Conservation (phyloP, 2,797 vertebrate genomes). For the Pseudotriccus pelzelni region DNA sequence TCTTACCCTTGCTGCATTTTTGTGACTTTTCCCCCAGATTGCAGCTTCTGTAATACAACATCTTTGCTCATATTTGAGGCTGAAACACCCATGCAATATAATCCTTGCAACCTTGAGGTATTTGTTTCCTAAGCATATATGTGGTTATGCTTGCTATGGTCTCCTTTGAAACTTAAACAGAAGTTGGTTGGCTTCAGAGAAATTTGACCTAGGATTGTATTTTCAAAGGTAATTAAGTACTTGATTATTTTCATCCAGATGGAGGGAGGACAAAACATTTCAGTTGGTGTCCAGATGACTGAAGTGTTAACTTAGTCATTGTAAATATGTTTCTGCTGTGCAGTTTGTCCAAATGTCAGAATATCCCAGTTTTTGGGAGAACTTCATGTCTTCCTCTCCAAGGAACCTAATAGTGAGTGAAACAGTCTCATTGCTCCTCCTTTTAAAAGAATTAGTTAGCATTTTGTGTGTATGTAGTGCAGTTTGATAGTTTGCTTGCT, state of each 20-base stretch:
- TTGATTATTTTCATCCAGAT: not conserved
- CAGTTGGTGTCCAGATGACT: not conserved
- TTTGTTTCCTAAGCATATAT: not conserved
- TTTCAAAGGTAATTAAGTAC: not conserved
- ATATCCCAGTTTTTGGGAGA: not conserved
- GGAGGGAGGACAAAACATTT: not conserved
- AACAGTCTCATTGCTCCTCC: not conserved
- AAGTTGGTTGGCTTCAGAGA: not conserved
- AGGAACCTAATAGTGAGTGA: not conserved
- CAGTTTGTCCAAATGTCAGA: not conserved
- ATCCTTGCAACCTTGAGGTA: not conserved
- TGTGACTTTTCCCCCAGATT: not conserved
- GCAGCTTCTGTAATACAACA: not conserved
- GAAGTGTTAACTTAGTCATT: not conserved
- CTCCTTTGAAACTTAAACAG: not conserved
- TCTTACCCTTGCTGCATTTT: not conserved
- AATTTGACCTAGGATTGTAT: not conserved
- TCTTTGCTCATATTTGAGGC: not conserved
- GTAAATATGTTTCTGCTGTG: not conserved
- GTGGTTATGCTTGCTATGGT: not conserved
- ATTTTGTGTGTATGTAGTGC: not conserved
- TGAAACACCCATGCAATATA: not conserved
- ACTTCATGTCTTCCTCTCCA: not conserved
- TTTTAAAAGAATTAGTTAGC: not conserved
- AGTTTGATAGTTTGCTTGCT: not conserved